These are phyloP conservation scores for Corvus hawaiiensis DNA, from an alignment of 2,113 vertebrate species.

Conservation along the genomic window DNA sequence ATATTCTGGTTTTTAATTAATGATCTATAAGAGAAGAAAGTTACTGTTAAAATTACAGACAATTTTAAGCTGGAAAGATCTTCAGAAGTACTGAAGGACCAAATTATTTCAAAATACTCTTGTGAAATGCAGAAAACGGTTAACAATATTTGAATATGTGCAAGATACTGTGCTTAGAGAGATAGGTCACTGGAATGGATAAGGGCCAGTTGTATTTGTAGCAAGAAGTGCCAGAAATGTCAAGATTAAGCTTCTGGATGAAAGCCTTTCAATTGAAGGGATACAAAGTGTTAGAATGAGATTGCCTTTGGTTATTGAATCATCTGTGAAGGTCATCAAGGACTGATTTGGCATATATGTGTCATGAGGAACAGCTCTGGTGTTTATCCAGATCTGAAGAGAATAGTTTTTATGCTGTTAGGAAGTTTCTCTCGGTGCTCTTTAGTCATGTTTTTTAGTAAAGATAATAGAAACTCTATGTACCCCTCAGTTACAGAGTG, in stretches of 20 bases:
- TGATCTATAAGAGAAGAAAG: background rate
- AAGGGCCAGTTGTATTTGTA: background rate
- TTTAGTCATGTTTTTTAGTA: background rate
- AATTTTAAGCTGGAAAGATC: background rate
- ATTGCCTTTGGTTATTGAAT: background rate
- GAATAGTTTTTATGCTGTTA: background rate
- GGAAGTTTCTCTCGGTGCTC: background rate
- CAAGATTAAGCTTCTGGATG: background rate
- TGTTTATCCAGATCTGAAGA: background rate
- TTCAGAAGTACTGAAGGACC: background rate
- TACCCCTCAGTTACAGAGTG: background rate
- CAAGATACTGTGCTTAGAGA: background rate
- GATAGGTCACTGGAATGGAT: fast-evolving
- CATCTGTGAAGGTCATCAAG: background rate
- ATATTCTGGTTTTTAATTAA: background rate
- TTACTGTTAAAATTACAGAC: background rate
- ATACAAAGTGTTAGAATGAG: background rate
- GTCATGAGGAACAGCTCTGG: background rate
- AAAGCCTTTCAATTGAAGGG: background rate
- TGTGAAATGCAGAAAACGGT: background rate
- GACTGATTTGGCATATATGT: background rate
- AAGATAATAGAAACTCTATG: background rate
- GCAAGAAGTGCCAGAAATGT: background rate
- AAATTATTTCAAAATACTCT: background rate
- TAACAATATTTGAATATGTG: background rate